Evolutionary conservation across 2,888 invertebrate genomes (phyloP).

Genomic region (Entomobrya multifasciata): DNA sequence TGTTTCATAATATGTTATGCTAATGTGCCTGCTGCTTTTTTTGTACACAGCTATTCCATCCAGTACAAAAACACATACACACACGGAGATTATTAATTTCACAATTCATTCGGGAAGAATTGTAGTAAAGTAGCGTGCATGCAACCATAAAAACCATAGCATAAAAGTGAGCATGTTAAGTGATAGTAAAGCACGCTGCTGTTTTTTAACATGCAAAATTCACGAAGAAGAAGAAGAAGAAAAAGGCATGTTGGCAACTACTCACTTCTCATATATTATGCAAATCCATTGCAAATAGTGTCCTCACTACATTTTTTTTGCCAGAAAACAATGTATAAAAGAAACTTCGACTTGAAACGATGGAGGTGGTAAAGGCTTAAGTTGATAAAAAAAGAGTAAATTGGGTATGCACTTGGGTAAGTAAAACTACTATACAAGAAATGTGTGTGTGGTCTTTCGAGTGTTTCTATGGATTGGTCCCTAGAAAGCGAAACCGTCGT

Average conservation of each 20-base stretch:
- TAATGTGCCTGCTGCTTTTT: conserved; percentile 31
- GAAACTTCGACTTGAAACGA: conserved; percentile 27
- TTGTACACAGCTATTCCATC: not conserved
- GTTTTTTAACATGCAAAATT: conserved; percentile 12
- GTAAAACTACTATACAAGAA: too few relatives aligned
- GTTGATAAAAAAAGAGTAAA: conserved; percentile 23
- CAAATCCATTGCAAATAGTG: conserved; percentile 49
- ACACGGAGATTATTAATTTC: conserved; percentile 57
- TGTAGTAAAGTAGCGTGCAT: too few relatives aligned
- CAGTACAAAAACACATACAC: not conserved
- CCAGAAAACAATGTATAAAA: not conserved
- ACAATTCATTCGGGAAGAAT: conserved; percentile 37
- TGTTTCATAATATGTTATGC: conserved; percentile 21
- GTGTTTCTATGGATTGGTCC: too few relatives aligned
- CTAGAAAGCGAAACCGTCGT: too few relatives aligned
- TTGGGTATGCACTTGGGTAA: not conserved
- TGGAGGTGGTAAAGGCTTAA: not conserved
- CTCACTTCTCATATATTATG: conserved; percentile 36
- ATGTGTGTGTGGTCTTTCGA: conserved; percentile 3
- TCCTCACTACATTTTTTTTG: too few relatives aligned
- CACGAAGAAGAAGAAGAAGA: not conserved
- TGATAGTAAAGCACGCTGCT: conserved; percentile 56
- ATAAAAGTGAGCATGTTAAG: conserved; percentile 52
- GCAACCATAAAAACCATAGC: too few relatives aligned
- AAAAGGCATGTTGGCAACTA: conserved; percentile 29